Percentiles rank a stretch among this genome's conserved stretches.
Conservation (phyloP, 2,797 vertebrate genomes). For the Gadopsis marmoratus region DNA sequence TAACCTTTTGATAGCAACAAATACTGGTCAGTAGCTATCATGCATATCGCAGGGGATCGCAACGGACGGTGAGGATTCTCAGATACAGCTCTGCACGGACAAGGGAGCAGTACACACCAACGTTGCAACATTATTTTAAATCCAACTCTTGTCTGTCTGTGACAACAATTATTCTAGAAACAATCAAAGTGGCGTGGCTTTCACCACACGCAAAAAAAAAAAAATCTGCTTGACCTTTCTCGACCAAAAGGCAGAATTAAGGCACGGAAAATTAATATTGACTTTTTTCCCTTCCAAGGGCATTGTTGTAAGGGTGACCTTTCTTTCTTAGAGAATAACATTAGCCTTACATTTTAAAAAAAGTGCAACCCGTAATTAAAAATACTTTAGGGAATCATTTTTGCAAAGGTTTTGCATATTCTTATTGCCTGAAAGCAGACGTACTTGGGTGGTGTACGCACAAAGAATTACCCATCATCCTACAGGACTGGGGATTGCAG, state of each 20-base stretch:
- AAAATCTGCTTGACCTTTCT: constrained; percentile 68
- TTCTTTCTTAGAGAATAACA: constrained; percentile 64
- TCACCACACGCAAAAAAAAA: constrained; percentile 34
- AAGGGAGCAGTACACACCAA: neutral
- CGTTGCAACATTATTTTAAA: constrained; percentile 17
- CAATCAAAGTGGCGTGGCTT: constrained; percentile 36
- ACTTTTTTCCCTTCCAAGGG: constrained; percentile 33
- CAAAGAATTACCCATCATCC: constrained; percentile 44
- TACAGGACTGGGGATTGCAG: constrained; percentile 38
- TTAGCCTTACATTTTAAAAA: constrained; percentile 68
- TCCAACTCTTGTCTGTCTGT: constrained; percentile 19
- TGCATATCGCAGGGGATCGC: constrained; percentile 31
- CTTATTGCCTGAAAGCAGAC: constrained; percentile 38
- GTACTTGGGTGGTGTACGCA: constrained; percentile 27
- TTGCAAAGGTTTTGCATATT: constrained; percentile 44
- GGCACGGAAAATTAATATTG: constrained; percentile 29
- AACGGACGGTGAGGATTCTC: constrained; percentile 27
- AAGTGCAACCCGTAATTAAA: constrained; percentile 72
- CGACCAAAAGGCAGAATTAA: constrained; percentile 46
- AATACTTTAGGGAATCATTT: constrained; percentile 51
- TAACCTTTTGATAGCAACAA: constrained; percentile 64
- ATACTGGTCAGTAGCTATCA: constrained; percentile 39
- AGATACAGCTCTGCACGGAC: constrained; percentile 10
- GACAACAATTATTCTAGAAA: constrained; percentile 29
- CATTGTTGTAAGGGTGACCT: constrained; percentile 42